Evolutionary conservation across 2,797 vertebrate species (phyloP).

Genomic region (Brotula barbata): DNA sequence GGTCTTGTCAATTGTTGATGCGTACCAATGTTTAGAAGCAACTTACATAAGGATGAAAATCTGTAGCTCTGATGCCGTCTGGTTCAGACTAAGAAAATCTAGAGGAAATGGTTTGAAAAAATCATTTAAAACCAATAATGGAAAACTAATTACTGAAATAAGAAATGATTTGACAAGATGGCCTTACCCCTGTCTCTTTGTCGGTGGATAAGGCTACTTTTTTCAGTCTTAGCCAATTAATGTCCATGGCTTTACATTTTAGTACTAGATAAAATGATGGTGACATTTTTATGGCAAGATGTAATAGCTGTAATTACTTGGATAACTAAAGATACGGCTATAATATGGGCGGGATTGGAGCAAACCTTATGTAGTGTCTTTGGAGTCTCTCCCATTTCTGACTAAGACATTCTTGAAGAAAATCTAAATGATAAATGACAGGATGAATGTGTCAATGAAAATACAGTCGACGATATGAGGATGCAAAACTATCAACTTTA

Average conservation of each 20-base stretch:
- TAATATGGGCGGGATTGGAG: constrained; percentile 2
- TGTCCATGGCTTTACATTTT: not conserved
- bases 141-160: constrained; percentile 17
- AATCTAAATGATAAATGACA: not conserved
- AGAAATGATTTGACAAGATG: constrained; percentile 19
- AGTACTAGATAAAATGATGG: constrained; percentile 13
- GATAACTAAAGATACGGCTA: constrained; percentile 7
- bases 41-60: no score
- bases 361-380: not conserved
- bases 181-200: not conserved
- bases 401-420: not conserved
- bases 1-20: no score
- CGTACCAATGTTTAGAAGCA: no score
- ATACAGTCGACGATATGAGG: not conserved
- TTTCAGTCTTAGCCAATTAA: constrained; percentile 18
- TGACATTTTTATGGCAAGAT: constrained; percentile 34
- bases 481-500: not conserved
- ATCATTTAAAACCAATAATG: constrained; percentile 16
- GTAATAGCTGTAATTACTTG: constrained; percentile 14
- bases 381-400: constrained; percentile 11
- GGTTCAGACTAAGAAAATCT: not conserved
- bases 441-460: not conserved
- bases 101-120: not conserved
- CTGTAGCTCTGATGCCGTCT: no score
- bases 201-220: constrained; percentile 6